A percentile compares a stretch with the other conserved stretches of the same genome.
Evolutionary conservation across 2,113 vertebrate species (phyloP).

Genomic region (Parotia lawesii): DNA sequence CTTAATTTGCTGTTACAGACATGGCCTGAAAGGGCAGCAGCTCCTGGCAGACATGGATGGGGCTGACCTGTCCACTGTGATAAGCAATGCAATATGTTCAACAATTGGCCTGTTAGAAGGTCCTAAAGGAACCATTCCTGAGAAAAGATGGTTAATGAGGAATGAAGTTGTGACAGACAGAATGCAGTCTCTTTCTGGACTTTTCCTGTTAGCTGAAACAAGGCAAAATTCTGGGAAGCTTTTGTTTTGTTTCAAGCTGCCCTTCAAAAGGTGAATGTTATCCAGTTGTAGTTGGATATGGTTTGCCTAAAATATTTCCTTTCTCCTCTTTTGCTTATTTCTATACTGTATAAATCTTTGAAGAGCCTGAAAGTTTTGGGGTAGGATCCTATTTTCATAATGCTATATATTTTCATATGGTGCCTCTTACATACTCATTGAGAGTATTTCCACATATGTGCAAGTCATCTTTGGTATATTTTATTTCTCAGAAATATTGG

Average conservation of each 20-base stretch:
- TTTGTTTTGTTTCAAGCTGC: background rate
- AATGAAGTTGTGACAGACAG: background rate
- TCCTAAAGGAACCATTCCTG: background rate
- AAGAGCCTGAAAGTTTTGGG: background rate
- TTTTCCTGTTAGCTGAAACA: background rate
- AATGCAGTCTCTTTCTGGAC: background rate
- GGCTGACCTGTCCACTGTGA: background rate
- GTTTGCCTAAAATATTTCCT: background rate
- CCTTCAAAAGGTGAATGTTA: background rate
- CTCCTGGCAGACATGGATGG: background rate
- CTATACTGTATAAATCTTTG: background rate
- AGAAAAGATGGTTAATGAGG: background rate
- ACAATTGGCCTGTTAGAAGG: background rate
- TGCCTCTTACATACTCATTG: background rate
- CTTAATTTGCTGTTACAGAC: background rate
- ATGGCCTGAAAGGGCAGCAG: background rate
- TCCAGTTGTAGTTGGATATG: background rate
- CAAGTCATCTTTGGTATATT: background rate
- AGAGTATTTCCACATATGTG: background rate
- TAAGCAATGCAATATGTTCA: background rate
- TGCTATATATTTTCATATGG: background rate
- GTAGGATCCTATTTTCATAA: background rate
- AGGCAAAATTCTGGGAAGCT: background rate
- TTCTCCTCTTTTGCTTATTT: background rate
- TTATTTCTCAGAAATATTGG: background rate